Base-by-base conservation (phyloP, 2,888 invertebrate species). In the Phasia obesa region DNA sequence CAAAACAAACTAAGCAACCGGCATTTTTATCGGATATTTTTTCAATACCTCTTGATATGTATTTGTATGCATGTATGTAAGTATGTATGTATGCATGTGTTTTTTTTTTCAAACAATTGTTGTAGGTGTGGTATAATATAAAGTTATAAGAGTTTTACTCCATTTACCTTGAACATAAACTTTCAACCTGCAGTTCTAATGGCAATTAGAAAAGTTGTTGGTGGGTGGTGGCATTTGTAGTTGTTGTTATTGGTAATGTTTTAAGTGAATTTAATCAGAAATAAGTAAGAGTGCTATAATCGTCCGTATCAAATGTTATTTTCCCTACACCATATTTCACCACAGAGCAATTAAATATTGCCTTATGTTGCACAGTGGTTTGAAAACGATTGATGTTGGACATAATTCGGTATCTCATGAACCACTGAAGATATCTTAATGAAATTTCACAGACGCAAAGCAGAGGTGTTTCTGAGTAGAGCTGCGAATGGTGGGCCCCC, bases 1-100 rank as follows among this genome's bases (percentile, higher is more conserved):
- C 82, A 83, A 83, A 83, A 83, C 82, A 83, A 78, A 83, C 70
- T 60, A 70, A 51, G 35, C 38, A 82, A 82, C 78, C 82, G 82
- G 82, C 78, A 64, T 78, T 78, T 71, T 21, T 67, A 55, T 42
- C 11, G 13, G 47, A 15, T 27, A 21, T 44, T 47, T 60, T 47
- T 49, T 57, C 31, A 17, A 15, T 17, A 13, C 15, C 27, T 27
- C 27, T 57, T 55, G 55, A n/a, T 44, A 25, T 7, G 17, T 27
- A 55, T 55, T 31, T 49, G 9, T 21, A 11, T 9, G 31, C 57
- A 23, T 42, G 15, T 35, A n/a, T 57, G 44, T 31, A 53, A 35
- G 31, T 15, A n/a, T 25, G 9, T 55, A 17, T 27, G 17, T 55
- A 4, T 27, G n/a, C 1, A 7, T 42, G 42, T 23, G n/a, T 27